These are phyloP conservation scores for Mus pahari DNA, from an alignment of 2,113 vertebrate genomes.

Conservation along the genomic window DNA sequence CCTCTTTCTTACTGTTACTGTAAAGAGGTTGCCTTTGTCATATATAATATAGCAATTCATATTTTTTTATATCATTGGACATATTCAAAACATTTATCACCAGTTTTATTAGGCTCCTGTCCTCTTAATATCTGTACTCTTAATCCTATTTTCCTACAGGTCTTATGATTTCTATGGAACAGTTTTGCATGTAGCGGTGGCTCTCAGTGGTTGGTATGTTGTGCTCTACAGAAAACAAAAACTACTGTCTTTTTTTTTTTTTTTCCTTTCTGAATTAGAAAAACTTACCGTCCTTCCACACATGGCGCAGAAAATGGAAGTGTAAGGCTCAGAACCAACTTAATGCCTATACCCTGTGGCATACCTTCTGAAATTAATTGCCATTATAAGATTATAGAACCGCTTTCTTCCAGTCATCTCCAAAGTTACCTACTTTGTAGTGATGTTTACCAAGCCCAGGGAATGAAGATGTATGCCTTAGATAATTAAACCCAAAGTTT, in stretches of 20 bases:
- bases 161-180: not conserved
- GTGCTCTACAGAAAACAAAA: not conserved
- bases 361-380: not conserved
- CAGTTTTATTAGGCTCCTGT: not conserved
- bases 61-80: not conserved
- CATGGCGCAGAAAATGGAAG: not conserved
- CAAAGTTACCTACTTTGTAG: not conserved
- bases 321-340: not conserved
- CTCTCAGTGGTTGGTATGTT: not conserved
- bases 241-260: not conserved
- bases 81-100: not conserved
- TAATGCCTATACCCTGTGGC: not conserved
- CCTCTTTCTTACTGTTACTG: not conserved
- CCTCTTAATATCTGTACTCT: not conserved
- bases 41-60: not conserved
- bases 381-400: not conserved
- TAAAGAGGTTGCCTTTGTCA: not conserved
- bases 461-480: not conserved
- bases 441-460: not conserved
- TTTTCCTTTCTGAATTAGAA: constrained; percentile 16
- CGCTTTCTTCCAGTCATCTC: not conserved
- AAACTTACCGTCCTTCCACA: not conserved
- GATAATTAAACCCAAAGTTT: not conserved
- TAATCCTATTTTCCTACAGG: not conserved
- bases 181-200: not conserved